phyloP scores from a whole-genome alignment of 2,113 vertebrate genomes.

The Plectropomus leopardus region DNA sequence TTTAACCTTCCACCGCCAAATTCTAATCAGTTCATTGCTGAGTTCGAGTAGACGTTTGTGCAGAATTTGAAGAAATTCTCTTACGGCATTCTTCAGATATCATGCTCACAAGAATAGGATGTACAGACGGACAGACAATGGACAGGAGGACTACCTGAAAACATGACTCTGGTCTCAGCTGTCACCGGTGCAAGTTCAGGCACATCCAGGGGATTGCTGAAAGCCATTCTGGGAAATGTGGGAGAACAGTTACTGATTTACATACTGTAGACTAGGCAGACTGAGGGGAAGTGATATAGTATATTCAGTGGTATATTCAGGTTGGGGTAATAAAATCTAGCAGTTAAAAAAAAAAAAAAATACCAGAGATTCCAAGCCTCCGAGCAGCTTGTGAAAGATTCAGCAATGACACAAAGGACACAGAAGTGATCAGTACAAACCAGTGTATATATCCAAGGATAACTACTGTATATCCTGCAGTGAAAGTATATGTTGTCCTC shows the following conservation, averaged over 20 bases:
- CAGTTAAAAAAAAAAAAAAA: background rate
- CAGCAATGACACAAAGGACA: background rate
- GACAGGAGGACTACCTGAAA: too few species aligned
- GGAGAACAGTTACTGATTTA: slow-evolving; percentile 9
- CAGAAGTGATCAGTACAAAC: slow-evolving; percentile 31
- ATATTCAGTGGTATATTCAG: background rate
- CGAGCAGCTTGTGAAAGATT: background rate
- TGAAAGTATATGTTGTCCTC: slow-evolving; percentile 50
- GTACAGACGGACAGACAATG: too few species aligned
- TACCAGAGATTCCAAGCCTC: background rate
- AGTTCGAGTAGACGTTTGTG: too few species aligned
- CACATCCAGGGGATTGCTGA: slow-evolving; percentile 14
- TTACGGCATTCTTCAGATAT: too few species aligned
- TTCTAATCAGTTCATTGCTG: too few species aligned
- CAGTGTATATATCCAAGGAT: slow-evolving; percentile 25
- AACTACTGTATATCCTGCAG: slow-evolving; percentile 22
- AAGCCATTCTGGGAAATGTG: slow-evolving; percentile 17
- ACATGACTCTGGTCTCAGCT: too few species aligned
- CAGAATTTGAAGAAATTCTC: too few species aligned
- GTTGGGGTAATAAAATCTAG: slow-evolving; percentile 4
- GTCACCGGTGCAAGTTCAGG: too few species aligned
- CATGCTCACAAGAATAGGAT: too few species aligned
- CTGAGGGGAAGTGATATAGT: background rate
- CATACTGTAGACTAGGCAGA: background rate
- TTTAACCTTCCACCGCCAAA: too few species aligned